Evolutionary conservation across 2,888 invertebrate genomes (phyloP), one percentile per base, ranked within the genome.

Genomic region (Actias luna): DNA sequence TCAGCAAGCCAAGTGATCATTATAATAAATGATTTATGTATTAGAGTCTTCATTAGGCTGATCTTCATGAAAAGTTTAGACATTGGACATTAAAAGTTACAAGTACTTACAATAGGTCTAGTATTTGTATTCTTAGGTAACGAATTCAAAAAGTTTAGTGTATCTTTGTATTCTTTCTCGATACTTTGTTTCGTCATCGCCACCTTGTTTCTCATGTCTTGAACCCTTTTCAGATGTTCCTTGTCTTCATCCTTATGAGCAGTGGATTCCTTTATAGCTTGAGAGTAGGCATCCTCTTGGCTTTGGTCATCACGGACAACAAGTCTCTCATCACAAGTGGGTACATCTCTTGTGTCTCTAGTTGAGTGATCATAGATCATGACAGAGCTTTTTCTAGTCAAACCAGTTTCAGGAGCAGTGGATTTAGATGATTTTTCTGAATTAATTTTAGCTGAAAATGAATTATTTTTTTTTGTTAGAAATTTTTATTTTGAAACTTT

Each of bases 181-280:
- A 92, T 84, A 77, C 96, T 93, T 71, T 98, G 93, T 82, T 96
- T 96, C 67, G 97, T 82, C 71, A 89, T 74, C 12, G 92, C 92
- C 59, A 92, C 76, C 76, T 81, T 90, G 65, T 77, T 84, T 63
- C 87, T 84, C 68, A 79, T 73, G 52, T 85, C 79, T 62, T 83
- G 80, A n/a, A 80, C 64, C 66, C 78, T 84, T 42, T 78, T 85
- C 18, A 77, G 73, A 27, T 78, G 74, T 25, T 81, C 76, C 46
- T 76, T 76, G 29, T 78, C 76, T 55, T 74, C 75, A 5, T 60
- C 57, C 12, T 73, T 64, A 10, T 68, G 65, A 35, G 64, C 62
- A 1, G 78, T 71, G 4, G 74, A 71, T 69, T 88, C 88, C 70
- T 77, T 87, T 65, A 86, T 73, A 1, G 92, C 92, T 65, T 83